Conservation (phyloP, 2,888 invertebrate species). For the Papilio elwesi region DNA sequence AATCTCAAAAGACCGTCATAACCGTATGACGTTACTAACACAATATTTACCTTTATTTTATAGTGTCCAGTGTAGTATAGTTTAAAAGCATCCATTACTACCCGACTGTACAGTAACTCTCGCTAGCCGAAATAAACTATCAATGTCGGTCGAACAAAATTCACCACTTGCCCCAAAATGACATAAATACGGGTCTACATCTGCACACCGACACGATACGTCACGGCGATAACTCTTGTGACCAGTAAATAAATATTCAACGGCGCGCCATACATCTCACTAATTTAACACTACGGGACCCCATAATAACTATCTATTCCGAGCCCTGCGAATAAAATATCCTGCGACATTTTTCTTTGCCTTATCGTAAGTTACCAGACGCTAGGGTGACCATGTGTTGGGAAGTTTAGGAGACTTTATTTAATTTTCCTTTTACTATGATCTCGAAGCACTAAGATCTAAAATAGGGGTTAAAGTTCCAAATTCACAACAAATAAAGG, state of each 20-base stretch:
- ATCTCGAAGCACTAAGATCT: no score
- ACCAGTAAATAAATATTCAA: conserved; percentile 81
- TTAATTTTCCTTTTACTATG: background rate
- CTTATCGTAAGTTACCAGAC: conserved; percentile 79
- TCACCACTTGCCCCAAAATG: background rate
- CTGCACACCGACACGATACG: conserved; percentile 44
- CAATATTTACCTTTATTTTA: no score
- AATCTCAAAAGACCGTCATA: no score
- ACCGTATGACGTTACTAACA: no score
- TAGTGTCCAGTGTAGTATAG: no score
- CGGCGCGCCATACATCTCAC: conserved; percentile 76
- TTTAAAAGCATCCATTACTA: no score
- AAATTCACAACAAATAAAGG: no score
- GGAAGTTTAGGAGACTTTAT: background rate
- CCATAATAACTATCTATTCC: conserved; percentile 80
- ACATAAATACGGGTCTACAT: conserved; percentile 42
- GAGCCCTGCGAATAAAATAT: conserved; percentile 76
- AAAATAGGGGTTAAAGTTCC: no score
- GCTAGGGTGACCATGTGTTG: conserved; percentile 34
- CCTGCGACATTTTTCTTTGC: conserved; percentile 80
- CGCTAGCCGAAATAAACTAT: background rate
- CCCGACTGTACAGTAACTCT: no score
- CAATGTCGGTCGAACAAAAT: conserved; percentile 10
- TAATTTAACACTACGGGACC: conserved; percentile 80
- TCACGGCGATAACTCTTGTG: conserved; percentile 63